A percentile compares a stretch with the other conserved stretches of the same genome.
Evolutionary conservation across 2,797 vertebrate species (phyloP).

Genomic region (Tarsius wallacei): DNA sequence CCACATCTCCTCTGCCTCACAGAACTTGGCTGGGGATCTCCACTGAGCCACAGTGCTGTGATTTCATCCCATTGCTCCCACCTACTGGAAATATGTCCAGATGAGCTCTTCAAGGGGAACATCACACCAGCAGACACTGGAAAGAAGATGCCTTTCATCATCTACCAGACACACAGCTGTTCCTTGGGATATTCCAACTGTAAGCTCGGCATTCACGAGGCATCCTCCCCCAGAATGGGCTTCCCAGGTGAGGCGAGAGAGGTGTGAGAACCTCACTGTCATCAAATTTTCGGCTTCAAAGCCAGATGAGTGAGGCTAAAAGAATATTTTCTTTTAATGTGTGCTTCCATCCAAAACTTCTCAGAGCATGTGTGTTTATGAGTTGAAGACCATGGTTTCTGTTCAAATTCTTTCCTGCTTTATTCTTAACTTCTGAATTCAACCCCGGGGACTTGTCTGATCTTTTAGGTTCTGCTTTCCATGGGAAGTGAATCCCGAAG

Average conservation of each 20-base stretch:
- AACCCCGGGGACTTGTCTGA: fast-evolving
- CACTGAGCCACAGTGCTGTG: fast-evolving
- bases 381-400: fast-evolving
- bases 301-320: fast-evolving
- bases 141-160: not conserved
- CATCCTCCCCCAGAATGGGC: too few species aligned
- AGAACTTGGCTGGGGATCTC: fast-evolving
- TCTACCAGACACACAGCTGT: not conserved
- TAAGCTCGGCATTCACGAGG: fast-evolving
- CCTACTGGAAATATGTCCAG: not conserved
- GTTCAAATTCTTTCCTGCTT: not conserved
- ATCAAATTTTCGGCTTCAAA: not conserved
- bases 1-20: fast-evolving
- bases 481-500: fast-evolving
- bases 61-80: fast-evolving
- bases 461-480: too few species aligned
- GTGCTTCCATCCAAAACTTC: fast-evolving
- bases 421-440: not conserved
- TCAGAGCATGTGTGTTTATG: fast-evolving
- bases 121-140: not conserved
- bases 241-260: fast-evolving
- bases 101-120: fast-evolving
- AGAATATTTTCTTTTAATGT: not conserved
- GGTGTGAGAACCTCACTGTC: fast-evolving
- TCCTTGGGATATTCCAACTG: fast-evolving